Evolutionary conservation across 2,797 vertebrate genomes (phyloP).

Genomic region (Bradypus variegatus): DNA sequence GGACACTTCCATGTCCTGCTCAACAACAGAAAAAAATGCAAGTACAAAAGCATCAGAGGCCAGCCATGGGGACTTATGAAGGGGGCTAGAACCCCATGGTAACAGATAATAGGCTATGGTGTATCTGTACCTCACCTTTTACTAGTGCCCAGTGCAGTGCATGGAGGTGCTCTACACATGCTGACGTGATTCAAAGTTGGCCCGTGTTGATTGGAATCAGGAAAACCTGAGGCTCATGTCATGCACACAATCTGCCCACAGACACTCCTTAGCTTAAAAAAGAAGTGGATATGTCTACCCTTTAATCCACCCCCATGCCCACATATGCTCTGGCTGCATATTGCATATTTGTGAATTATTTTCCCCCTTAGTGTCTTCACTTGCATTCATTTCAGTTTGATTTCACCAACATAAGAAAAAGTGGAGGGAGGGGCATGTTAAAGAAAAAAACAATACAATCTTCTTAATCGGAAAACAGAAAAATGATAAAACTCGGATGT

Average conservation of each 20-base stretch:
- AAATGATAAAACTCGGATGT: background rate
- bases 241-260: background rate
- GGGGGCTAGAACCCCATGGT: too few relatives aligned
- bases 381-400: conserved; percentile 2
- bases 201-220: background rate
- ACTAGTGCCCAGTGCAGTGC: background rate
- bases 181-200: background rate
- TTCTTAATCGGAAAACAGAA: background rate
- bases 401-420: background rate
- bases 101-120: background rate
- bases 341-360: background rate
- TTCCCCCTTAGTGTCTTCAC: background rate
- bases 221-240: background rate
- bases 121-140: background rate
- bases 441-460: background rate
- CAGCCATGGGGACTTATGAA: background rate
- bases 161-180: background rate
- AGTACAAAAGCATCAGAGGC: background rate
- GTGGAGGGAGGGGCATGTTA: too few relatives aligned
- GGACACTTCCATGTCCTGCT: background rate
- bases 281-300: background rate
- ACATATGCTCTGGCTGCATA: background rate
- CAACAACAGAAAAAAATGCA: background rate
- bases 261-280: background rate
- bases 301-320: background rate